Conservation (phyloP, 2,113 vertebrate genomes). For the Pollimyrus isidori region DNA sequence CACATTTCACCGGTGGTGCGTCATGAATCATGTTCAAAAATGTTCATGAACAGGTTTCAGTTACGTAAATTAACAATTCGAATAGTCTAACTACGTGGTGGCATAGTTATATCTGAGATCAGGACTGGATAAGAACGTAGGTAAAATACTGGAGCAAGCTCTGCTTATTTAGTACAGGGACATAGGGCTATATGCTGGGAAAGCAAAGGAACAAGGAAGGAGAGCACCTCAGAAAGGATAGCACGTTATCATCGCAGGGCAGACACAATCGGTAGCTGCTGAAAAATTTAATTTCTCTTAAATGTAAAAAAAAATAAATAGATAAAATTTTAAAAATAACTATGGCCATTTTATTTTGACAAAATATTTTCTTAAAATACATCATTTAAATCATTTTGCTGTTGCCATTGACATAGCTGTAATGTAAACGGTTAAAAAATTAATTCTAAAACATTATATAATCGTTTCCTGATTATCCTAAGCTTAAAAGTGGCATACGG, state of each 20-base stretch:
- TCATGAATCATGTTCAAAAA: neutral
- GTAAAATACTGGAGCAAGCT: neutral
- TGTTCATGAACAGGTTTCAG: neutral
- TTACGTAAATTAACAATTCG: neutral
- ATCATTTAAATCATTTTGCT: neutral
- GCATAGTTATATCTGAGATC: neutral
- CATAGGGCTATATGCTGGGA: neutral
- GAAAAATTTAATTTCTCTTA: neutral
- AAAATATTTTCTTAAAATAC: neutral
- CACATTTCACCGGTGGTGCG: neutral
- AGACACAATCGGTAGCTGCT: neutral
- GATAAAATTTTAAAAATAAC: no score
- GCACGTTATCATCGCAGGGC: neutral
- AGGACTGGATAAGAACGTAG: neutral
- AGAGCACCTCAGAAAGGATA: neutral
- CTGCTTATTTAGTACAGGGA: neutral
- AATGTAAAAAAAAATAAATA: neutral
- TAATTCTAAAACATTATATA: neutral
- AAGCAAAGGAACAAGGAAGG: neutral
- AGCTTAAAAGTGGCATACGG: neutral
- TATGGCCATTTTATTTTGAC: neutral
- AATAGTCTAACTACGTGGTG: neutral
- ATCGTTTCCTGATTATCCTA: neutral
- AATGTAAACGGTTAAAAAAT: neutral
- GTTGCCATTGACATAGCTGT: neutral